Evolutionary conservation across 2,888 invertebrate species (phyloP).

Genomic region (Cheilosia variabilis): DNA sequence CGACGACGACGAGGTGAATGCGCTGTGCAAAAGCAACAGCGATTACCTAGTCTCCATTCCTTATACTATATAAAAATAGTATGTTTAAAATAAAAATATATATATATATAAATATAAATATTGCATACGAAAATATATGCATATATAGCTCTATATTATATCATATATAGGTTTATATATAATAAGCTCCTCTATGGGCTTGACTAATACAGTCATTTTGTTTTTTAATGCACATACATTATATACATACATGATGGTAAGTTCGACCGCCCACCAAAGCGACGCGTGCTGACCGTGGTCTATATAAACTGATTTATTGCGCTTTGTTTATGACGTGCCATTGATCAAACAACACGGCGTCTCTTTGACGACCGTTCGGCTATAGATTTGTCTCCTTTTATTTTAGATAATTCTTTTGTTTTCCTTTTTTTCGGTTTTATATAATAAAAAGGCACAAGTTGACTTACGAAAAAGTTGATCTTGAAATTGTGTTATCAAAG

Average conservation of each 20-base stretch:
- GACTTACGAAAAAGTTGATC: slow-evolving; percentile 59
- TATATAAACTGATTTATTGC: no score
- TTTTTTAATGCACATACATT: slow-evolving; percentile 76
- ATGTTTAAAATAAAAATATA: slow-evolving; percentile 76
- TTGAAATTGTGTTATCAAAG: slow-evolving; percentile 36
- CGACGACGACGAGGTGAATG: slow-evolving; percentile 17
- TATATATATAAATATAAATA: slow-evolving; percentile 78
- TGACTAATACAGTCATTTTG: slow-evolving; percentile 61
- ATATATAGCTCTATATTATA: slow-evolving; percentile 78
- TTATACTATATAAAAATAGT: slow-evolving; percentile 75
- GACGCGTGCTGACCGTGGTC: neutral
- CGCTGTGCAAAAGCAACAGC: slow-evolving; percentile 70
- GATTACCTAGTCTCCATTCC: slow-evolving; percentile 59
- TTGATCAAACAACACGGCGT: neutral
- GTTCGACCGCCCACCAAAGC: neutral
- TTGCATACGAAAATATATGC: slow-evolving; percentile 83
- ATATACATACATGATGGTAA: slow-evolving; percentile 76
- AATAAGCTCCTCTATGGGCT: slow-evolving; percentile 71
- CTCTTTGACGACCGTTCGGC: neutral
- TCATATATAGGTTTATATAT: slow-evolving; percentile 70
- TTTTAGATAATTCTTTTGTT: neutral
- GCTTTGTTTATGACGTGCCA: neutral
- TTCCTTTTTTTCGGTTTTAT: slow-evolving; percentile 41
- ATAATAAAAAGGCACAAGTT: slow-evolving; percentile 77
- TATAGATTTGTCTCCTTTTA: slow-evolving; percentile 56